phyloP scores from a whole-genome alignment of 1,140 invertebrate genomes.

The Palaemon carinicauda region DNA sequence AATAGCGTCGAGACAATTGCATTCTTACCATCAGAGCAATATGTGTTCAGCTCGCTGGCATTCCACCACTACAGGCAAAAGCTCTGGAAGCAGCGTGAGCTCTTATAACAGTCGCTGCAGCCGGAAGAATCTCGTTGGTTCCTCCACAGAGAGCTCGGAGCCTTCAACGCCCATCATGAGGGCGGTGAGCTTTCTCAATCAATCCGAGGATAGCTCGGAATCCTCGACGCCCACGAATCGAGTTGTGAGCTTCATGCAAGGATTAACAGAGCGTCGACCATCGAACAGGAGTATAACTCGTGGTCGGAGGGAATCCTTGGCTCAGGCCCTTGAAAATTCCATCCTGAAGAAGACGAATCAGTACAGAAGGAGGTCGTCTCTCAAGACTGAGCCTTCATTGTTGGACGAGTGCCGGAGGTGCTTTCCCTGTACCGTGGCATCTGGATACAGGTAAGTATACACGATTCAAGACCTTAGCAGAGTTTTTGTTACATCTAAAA shows the following conservation, averaged over 20 bases:
- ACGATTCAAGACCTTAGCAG: too few species aligned
- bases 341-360: neutral
- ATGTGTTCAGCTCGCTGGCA: too few species aligned
- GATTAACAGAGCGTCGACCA: neutral
- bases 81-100: neutral
- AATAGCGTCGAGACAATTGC: too few species aligned
- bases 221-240: neutral
- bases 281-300: neutral
- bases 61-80: too few species aligned
- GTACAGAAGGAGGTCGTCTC: neutral
- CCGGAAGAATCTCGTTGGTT: neutral
- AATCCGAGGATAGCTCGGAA: constrained; percentile 10
- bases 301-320: neutral
- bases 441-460: constrained; percentile 35
- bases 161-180: neutral
- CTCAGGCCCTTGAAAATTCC: constrained; percentile 29
- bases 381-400: neutral
- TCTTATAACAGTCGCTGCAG: neutral
- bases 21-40: too few species aligned
- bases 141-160: constrained; percentile 12
- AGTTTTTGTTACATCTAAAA: too few species aligned
- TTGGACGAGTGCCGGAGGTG: constrained; percentile 3
- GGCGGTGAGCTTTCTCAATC: neutral
- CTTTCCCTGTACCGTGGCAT: constrained; percentile 21
- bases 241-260: constrained; percentile 10